A percentile compares a stretch with the other conserved stretches of the same genome.
phyloP scores from a whole-genome alignment of 2,888 invertebrate species.

The Tenthredo livida region DNA sequence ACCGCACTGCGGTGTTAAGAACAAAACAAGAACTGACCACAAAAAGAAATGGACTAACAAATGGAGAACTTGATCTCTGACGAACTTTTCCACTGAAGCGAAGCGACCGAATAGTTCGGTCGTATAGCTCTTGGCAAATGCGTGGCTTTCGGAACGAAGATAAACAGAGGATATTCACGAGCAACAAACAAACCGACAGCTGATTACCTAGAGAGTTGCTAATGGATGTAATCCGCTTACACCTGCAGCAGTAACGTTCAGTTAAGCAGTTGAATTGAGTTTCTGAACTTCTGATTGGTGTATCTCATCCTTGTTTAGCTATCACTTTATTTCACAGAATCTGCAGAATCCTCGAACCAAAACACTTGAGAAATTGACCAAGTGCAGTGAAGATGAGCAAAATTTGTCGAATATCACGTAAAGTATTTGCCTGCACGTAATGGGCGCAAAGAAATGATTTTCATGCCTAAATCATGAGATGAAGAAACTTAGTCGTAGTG shows the following conservation, averaged over 20 bases:
- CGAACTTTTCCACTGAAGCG: constrained; percentile 44
- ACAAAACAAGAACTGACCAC: constrained; percentile 1
- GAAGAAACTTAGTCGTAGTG: background rate
- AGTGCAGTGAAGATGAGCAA: background rate
- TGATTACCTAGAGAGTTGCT: constrained; percentile 31
- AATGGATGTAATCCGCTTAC: constrained; percentile 31
- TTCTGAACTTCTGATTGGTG: constrained; percentile 15
- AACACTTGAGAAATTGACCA: background rate
- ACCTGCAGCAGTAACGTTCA: constrained; percentile 25
- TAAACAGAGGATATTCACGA: constrained; percentile 39
- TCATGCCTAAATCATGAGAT: background rate
- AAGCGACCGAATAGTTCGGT: constrained; percentile 31
- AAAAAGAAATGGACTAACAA: constrained; percentile 9
- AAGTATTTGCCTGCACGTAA: background rate
- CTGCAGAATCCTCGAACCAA: background rate
- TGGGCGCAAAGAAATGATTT: background rate
- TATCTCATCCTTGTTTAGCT: constrained; percentile 15
- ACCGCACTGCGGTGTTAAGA: constrained; percentile 18
- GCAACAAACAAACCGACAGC: constrained; percentile 33
- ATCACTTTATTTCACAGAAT: background rate
- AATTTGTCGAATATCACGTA: background rate
- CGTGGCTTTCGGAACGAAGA: constrained; percentile 15
- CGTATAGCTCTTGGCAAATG: constrained; percentile 9
- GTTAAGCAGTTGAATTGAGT: constrained; percentile 30
- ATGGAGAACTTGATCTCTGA: constrained; percentile 40